Evolutionary conservation across 2,888 invertebrate genomes (phyloP).

Genomic region (Pristionchus maxplancki): DNA sequence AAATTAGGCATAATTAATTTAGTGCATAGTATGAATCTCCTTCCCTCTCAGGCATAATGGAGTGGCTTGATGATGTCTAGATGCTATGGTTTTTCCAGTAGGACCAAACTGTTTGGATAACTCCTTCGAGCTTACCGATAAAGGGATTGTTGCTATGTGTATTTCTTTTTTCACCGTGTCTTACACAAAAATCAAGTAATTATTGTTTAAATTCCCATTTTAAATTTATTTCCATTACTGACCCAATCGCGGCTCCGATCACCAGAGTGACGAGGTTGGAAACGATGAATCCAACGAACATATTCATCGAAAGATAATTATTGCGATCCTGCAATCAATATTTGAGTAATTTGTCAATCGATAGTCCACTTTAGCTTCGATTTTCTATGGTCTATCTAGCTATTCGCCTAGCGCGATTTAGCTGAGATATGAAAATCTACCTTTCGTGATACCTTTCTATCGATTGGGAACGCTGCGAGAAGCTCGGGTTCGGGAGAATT

Average conservation of each 20-base stretch:
- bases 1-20: conserved; percentile 48
- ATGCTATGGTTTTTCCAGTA: too few relatives aligned
- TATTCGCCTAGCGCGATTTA: conserved; percentile 83
- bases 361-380: background rate
- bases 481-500: conserved; percentile 76
- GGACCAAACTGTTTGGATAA: too few relatives aligned
- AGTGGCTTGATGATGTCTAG: background rate
- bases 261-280: conserved; percentile 92
- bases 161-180: background rate
- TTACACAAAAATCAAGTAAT: background rate
- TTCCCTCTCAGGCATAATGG: background rate
- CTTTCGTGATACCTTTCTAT: conserved; percentile 74
- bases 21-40: background rate
- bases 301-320: conserved; percentile 77
- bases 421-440: conserved; percentile 56
- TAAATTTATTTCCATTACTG: too few relatives aligned
- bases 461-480: conserved; percentile 52
- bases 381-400: background rate
- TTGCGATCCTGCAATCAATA: background rate
- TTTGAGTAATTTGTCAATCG: background rate
- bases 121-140: background rate
- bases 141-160: background rate
- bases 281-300: conserved; percentile 90
- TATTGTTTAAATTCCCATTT: background rate
- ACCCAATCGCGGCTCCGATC: conserved; percentile 94